Evolutionary conservation across 2,797 vertebrate species (phyloP).

Genomic region (Gambelia wislizenii): DNA sequence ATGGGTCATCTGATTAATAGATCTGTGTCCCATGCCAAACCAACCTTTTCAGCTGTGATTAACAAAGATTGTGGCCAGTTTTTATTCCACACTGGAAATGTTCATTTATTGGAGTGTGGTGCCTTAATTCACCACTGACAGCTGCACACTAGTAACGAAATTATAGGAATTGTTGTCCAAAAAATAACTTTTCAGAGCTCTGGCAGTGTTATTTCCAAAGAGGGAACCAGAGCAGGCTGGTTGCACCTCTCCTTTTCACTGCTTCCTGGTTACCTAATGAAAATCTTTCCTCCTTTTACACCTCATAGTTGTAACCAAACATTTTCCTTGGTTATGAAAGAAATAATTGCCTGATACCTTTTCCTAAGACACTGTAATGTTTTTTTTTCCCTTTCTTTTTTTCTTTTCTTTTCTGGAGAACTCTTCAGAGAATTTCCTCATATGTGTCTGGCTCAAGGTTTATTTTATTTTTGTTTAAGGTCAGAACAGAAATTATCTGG

Average conservation of each 20-base stretch:
- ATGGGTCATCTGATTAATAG: no score
- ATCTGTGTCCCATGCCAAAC: no score
- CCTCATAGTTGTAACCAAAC: neutral
- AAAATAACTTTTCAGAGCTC: no score
- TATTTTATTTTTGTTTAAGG: neutral
- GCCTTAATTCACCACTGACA: no score
- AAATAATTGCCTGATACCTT: conserved; percentile 5
- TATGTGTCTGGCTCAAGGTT: neutral
- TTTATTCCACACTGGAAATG: no score
- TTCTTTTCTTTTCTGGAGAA: neutral
- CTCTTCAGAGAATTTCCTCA: neutral
- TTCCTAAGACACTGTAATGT: neutral
- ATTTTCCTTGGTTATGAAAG: conserved; percentile 12
- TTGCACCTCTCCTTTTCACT: neutral
- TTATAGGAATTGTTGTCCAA: no score
- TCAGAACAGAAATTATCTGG: conserved; percentile 41
- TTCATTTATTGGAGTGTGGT: no score
- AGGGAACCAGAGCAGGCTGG: neutral
- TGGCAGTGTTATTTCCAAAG: neutral
- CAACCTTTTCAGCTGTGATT: no score
- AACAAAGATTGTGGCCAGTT: no score
- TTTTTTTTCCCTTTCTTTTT: no score
- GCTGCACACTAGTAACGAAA: no score
- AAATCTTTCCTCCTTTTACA: neutral
- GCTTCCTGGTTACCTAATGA: neutral